phyloP scores from a whole-genome alignment of 2,888 invertebrate genomes.

The Megalurothrips usitatus region DNA sequence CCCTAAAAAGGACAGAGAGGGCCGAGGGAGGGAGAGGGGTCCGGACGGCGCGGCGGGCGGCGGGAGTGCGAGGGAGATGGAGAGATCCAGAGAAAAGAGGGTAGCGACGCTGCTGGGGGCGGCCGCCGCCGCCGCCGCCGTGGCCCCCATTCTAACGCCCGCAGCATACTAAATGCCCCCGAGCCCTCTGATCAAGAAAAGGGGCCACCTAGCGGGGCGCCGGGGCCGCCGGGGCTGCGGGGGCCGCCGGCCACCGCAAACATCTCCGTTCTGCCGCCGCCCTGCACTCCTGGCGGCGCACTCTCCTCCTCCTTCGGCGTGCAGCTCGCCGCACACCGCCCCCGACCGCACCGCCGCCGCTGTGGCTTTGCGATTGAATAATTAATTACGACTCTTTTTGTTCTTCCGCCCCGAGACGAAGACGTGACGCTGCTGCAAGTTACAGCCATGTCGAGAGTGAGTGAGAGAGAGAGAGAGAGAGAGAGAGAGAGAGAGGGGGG shows the following conservation, averaged over 20 bases:
- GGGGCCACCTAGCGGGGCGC: background rate
- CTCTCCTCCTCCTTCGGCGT: too few relatives aligned
- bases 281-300: background rate
- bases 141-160: background rate
- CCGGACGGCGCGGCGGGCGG: background rate
- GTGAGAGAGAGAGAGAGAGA: background rate
- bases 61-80: background rate
- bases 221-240: too few relatives aligned
- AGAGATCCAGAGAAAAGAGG: background rate
- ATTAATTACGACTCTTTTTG: slow-evolving; percentile 1
- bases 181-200: background rate
- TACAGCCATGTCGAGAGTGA: background rate
- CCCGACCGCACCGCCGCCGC: background rate
- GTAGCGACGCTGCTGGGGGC: too few relatives aligned
- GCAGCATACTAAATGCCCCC: slow-evolving; percentile 19
- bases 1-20: too few relatives aligned
- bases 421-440: background rate
- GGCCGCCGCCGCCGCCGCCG: too few relatives aligned
- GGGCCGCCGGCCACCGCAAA: background rate
- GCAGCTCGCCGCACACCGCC: background rate
- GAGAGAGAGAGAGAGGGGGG: background rate
- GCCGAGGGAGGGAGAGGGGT: background rate
- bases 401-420: background rate
- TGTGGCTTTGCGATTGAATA: slow-evolving; percentile 3
- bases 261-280: background rate